phyloP scores from a whole-genome alignment of 2,113 vertebrate species.

The Acanthochromis polyacanthus region DNA sequence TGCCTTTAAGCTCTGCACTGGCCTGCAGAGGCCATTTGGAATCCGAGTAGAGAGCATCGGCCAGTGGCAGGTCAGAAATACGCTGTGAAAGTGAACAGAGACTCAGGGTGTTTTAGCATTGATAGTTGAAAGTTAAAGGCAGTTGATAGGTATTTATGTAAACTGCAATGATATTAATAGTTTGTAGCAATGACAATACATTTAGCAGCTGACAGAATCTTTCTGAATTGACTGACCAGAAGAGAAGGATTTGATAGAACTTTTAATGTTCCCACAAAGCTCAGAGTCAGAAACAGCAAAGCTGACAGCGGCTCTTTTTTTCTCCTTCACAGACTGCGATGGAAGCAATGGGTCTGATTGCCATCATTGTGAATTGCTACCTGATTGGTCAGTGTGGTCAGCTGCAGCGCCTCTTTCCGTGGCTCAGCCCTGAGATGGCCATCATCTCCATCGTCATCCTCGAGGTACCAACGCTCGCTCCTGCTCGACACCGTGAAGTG shows the following conservation, averaged over 20 bases:
- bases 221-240: too few species aligned
- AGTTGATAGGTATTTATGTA: neutral
- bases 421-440: constrained; percentile 96
- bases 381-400: constrained; percentile 98
- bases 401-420: constrained; percentile 94
- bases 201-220: neutral
- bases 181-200: neutral
- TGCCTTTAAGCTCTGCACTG: constrained; percentile 96
- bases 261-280: too few species aligned
- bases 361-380: constrained; percentile 97
- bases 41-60: constrained; percentile 93
- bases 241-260: neutral
- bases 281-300: neutral
- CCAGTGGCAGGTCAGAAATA: constrained; percentile 92
- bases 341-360: constrained; percentile 96
- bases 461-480: constrained; percentile 85
- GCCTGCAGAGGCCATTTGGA: constrained; percentile 95
- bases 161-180: neutral
- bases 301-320: neutral
- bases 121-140: too few species aligned
- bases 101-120: neutral
- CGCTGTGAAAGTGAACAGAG: neutral
- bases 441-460: constrained; percentile 97
- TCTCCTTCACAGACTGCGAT: constrained; percentile 89
- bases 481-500: neutral